Conservation (phyloP, 2,797 vertebrate species). For the Moxostoma hubbsi region DNA sequence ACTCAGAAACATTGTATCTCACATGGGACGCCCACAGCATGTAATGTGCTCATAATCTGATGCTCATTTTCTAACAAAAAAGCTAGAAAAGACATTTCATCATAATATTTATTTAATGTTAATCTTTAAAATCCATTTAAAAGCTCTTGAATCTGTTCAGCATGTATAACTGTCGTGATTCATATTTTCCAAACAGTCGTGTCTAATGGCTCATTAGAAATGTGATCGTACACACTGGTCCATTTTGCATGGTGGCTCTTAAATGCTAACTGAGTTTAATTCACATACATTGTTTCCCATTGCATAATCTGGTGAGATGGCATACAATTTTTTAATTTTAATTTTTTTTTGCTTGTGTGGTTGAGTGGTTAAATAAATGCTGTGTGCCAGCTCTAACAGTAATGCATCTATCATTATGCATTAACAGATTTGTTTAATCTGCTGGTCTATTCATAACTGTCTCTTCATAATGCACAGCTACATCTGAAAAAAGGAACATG, state of each 20-base stretch:
- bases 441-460: conserved; percentile 26
- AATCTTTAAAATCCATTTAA: conserved; percentile 1
- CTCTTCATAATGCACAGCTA: not conserved
- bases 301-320: conserved; percentile 25
- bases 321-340: not conserved
- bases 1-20: not conserved
- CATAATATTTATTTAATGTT: not conserved
- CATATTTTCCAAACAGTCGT: conserved; percentile 11
- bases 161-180: conserved; percentile 1
- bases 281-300: conserved; percentile 17
- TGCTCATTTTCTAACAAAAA: not conserved
- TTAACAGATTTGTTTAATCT: conserved; percentile 47
- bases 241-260: conserved; percentile 14
- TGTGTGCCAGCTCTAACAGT: not conserved
- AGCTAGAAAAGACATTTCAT: conserved; percentile 8
- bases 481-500: conserved; percentile 15
- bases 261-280: conserved; percentile 53
- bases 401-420: conserved; percentile 1
- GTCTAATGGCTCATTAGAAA: conserved; percentile 50
- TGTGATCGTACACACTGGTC: conserved; percentile 34
- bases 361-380: conserved; percentile 21
- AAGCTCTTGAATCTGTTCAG: conserved; percentile 11
- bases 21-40: not conserved
- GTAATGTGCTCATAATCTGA: conserved; percentile 19
- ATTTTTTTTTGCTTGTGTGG: not conserved